A percentile compares a stretch with the other conserved stretches of the same genome.
These are phyloP conservation scores for Falco novaeseelandiae DNA, from an alignment of 2,797 vertebrate genomes.

Conservation along the genomic window DNA sequence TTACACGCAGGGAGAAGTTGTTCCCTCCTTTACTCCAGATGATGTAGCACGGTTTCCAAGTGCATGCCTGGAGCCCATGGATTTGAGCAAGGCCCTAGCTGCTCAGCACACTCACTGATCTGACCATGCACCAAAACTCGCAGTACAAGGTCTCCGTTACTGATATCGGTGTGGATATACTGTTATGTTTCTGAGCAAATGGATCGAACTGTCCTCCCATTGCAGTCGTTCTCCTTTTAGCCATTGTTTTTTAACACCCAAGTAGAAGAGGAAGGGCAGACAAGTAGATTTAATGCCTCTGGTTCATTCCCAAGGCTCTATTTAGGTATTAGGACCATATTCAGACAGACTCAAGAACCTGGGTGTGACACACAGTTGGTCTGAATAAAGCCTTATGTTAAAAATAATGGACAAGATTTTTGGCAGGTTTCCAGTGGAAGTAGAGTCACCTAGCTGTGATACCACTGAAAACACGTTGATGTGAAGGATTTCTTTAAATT, in stretches of 20 bases:
- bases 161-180: background rate
- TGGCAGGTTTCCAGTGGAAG: background rate
- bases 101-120: background rate
- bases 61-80: fast-evolving
- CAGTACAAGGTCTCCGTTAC: background rate
- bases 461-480: background rate
- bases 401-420: background rate
- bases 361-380: background rate
- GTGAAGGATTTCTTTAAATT: background rate
- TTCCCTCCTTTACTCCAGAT: background rate
- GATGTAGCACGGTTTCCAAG: background rate
- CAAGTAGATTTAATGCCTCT: background rate
- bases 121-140: background rate
- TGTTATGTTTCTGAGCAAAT: background rate
- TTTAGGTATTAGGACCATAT: background rate
- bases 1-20: background rate
- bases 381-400: background rate
- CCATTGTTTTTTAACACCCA: background rate
- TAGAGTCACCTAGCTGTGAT: background rate
- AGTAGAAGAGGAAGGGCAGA: background rate
- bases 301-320: background rate
- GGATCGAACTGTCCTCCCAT: fast-evolving
- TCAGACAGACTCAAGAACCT: background rate
- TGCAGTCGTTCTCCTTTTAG: background rate
- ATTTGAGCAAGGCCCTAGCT: background rate